A percentile compares a stretch with the other conserved stretches of the same genome.
Conservation (phyloP, 2,797 vertebrate species). For the Lagocephalus sceleratus region DNA sequence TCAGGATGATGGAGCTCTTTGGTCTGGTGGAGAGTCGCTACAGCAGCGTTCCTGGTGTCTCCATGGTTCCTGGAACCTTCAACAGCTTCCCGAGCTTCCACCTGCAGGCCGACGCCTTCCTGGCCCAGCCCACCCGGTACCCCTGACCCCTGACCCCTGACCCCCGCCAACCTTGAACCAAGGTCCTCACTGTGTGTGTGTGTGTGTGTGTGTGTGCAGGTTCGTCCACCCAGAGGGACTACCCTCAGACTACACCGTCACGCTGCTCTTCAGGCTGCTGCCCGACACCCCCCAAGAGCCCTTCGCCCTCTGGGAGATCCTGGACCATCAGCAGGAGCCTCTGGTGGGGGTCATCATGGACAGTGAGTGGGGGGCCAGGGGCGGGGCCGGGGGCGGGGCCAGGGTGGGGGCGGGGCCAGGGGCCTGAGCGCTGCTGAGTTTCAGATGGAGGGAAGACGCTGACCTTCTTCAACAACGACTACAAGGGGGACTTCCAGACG, state of each 20-base stretch:
- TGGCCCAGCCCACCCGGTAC: constrained; percentile 92
- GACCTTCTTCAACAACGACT: constrained; percentile 95
- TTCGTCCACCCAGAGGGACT: constrained; percentile 91
- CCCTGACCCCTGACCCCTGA: neutral
- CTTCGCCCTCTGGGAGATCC: constrained; percentile 95
- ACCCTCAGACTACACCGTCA: constrained; percentile 93
- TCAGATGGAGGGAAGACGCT: constrained; percentile 91
- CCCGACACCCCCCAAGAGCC: constrained; percentile 89
- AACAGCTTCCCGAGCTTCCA: constrained; percentile 89
- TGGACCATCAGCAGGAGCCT: constrained; percentile 86
- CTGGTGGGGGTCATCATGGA: constrained; percentile 94
- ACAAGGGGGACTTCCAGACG: constrained; percentile 88
- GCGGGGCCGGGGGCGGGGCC: no score
- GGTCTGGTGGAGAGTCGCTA: constrained; percentile 88
- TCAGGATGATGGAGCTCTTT: constrained; percentile 98
- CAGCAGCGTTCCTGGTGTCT: constrained; percentile 84
- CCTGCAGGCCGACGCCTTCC: constrained; percentile 84
- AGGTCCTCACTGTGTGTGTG: neutral
- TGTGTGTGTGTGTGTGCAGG: constrained; percentile 59
- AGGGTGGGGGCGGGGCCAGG: no score
- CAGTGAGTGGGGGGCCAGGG: no score
- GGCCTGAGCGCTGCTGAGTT: constrained; percentile 6
- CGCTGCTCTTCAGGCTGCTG: constrained; percentile 89
- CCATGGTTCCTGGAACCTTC: constrained; percentile 95
- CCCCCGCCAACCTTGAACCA: neutral